These are phyloP conservation scores for Holcopasites calliopsidis DNA, from an alignment of 1,140 invertebrate species.

Conservation along the genomic window DNA sequence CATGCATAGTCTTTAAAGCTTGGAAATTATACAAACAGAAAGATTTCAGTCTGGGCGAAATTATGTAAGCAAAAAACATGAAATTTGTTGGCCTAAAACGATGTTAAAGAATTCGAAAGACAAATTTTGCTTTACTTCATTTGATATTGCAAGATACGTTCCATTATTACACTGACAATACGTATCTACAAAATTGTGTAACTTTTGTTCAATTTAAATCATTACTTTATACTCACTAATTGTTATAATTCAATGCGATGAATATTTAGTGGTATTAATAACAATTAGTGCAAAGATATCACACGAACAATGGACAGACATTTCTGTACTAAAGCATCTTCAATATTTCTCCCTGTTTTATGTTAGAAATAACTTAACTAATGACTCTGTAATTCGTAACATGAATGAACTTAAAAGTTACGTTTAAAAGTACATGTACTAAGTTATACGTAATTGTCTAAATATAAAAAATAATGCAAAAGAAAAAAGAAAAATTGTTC, in stretches of 20 bases:
- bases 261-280: too few relatives aligned
- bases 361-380: too few relatives aligned
- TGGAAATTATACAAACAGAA: neutral
- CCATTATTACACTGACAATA: slow-evolving; percentile 31
- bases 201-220: neutral
- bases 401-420: neutral
- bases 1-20: slow-evolving; percentile 12
- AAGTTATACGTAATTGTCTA: neutral
- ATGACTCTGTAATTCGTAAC: neutral
- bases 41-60: neutral
- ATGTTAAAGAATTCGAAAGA: neutral
- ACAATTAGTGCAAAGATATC: too few relatives aligned
- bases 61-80: neutral
- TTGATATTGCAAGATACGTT: slow-evolving; percentile 34
- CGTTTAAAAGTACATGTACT: neutral
- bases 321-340: too few relatives aligned
- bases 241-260: too few relatives aligned
- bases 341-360: too few relatives aligned
- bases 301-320: too few relatives aligned
- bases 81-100: neutral
- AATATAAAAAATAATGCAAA: neutral
- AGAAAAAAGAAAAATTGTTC: neutral
- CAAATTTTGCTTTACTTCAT: neutral
- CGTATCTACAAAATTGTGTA: slow-evolving; percentile 21
- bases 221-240: too few relatives aligned